Base-by-base conservation (phyloP, 1,140 invertebrate species). In the Paracyclopina nana region DNA sequence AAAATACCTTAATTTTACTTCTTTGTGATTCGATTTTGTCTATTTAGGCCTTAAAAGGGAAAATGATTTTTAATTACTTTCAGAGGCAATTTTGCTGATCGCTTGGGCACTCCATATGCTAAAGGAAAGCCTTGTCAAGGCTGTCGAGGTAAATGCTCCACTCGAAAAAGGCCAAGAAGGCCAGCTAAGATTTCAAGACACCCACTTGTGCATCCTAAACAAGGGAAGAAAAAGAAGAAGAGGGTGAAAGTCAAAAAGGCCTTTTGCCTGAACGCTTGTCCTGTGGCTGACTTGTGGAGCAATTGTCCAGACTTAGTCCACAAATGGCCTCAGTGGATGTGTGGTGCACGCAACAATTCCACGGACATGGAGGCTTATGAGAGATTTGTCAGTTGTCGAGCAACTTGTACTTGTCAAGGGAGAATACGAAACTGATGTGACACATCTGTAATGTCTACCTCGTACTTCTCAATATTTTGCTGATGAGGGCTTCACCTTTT, bases 211-310 rank as follows among this genome's bases (percentile, higher is more conserved):
- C 8, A 31, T 38, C 20, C 9, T 9, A 20, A 38, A 20, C 8
- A 8, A 14, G 8, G 5, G 34, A 38, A 5, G 14, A 20, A 2
- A 38, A 2, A 8, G 20, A 38, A 38, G 4, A 5, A n/a, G 8
- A 20, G 20, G 4, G 4, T 20, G 4, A 60, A 61, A 45, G 61
- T 68, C 8, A 72, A 68, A 22, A 72, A 71, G 57, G 29, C 24
- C 12, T 70, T 84, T 0, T 83, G 81, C 63, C 76, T 73, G 18
- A 84, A 83, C 67, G 60, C 72, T 0, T 84, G 80, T 60, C 68
- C 70, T 8, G 70, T 70, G 48, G 73, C 70, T 25, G 79, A 82
- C 60, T 62, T 72, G 12, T 82, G 73, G 73, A 70, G 72, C 28
- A 83, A 84, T 62, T 84, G 80, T 59, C 65, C 64, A 30, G 68